phyloP scores from a whole-genome alignment of 1,140 invertebrate species.

The Mizuhopecten yessoensis region DNA sequence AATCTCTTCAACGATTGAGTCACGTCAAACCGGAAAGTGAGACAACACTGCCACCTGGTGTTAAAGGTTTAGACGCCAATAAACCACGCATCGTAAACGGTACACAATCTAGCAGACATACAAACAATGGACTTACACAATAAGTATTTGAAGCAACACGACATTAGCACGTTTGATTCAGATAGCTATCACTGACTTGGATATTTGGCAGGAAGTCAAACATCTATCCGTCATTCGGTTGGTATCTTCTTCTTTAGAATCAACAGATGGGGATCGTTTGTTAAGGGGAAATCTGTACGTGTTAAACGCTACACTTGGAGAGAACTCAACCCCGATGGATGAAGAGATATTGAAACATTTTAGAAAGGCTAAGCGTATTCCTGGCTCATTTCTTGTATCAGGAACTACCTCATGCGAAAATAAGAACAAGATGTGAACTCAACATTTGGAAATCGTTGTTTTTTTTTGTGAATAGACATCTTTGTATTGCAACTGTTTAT shows the following conservation, averaged over 20 bases:
- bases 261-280: neutral
- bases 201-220: slow-evolving; percentile 1
- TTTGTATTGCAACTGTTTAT: no score
- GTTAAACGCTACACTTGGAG: neutral
- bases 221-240: neutral
- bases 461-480: no score
- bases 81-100: neutral
- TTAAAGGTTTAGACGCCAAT: neutral
- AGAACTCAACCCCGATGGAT: neutral
- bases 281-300: neutral
- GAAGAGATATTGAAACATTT: neutral
- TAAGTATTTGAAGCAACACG: neutral
- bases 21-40: slow-evolving; percentile 1
- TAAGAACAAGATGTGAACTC: no score
- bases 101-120: neutral
- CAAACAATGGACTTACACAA: neutral
- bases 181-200: neutral
- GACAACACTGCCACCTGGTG: slow-evolving; percentile 1
- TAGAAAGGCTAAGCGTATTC: neutral
- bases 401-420: neutral
- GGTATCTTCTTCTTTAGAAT: neutral
- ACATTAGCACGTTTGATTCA: slow-evolving; percentile 7
- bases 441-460: no score
- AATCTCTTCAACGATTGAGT: neutral
- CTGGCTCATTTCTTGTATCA: neutral